Evolutionary conservation across 2,888 invertebrate species (phyloP).

Genomic region (Teleiodes luculella): DNA sequence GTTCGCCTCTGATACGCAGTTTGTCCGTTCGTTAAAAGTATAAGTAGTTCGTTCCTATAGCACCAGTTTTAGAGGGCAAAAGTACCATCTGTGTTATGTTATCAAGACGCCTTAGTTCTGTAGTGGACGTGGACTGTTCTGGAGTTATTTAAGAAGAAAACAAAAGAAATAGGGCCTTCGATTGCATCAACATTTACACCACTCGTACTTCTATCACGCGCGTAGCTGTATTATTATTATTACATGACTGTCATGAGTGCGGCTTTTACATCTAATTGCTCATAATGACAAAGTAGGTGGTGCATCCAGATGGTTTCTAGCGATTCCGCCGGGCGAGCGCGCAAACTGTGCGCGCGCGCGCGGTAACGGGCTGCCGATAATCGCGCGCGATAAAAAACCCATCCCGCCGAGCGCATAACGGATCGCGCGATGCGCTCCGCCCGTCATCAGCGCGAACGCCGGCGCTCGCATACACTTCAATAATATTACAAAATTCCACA

Average conservation of each 20-base stretch:
- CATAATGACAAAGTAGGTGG: conserved; percentile 27
- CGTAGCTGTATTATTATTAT: not conserved
- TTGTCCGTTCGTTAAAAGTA: too few relatives aligned
- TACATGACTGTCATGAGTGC: not conserved
- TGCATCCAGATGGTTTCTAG: conserved; percentile 45
- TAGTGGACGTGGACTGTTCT: too few relatives aligned
- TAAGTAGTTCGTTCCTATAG: too few relatives aligned
- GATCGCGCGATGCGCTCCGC: conserved; percentile 59
- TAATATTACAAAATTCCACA: too few relatives aligned
- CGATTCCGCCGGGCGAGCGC: conserved; percentile 37
- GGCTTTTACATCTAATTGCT: conserved; percentile 24
- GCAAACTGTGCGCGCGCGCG: conserved; percentile 56
- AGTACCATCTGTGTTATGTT: too few relatives aligned
- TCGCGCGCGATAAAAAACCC: conserved; percentile 62
- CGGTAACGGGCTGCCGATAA: conserved; percentile 64
- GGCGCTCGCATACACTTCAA: too few relatives aligned
- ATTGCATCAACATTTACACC: not conserved
- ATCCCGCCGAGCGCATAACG: conserved; percentile 59
- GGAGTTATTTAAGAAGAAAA: too few relatives aligned
- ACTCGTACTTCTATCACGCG: not conserved
- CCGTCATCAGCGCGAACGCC: conserved; percentile 48
- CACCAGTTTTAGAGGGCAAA: too few relatives aligned
- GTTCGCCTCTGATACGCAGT: too few relatives aligned
- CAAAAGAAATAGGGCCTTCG: not conserved
- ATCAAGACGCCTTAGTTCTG: too few relatives aligned